phyloP scores from a whole-genome alignment of 2,113 vertebrate species.

The Mungos mungo region DNA sequence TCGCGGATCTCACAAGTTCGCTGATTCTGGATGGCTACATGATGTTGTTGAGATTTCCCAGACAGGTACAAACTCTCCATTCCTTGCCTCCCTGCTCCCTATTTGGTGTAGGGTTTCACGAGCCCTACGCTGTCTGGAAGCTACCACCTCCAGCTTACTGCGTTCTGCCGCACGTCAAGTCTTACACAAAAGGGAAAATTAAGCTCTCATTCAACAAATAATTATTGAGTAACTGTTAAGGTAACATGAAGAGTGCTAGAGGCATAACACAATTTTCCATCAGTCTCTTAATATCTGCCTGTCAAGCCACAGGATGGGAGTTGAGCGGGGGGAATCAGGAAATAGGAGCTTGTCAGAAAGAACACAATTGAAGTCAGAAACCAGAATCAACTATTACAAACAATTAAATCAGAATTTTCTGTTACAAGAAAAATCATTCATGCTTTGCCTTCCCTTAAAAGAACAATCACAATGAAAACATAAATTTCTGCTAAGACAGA shows the following conservation, averaged over 20 bases:
- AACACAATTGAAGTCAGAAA: slow-evolving; percentile 40
- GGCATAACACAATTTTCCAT: neutral
- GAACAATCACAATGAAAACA: slow-evolving; percentile 53
- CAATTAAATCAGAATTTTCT: slow-evolving; percentile 54
- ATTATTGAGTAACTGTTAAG: neutral
- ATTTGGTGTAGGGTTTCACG: fast-evolving
- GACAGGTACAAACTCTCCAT: neutral
- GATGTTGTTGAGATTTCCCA: neutral
- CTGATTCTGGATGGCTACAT: neutral
- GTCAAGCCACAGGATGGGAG: neutral
- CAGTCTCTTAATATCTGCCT: slow-evolving; percentile 48
- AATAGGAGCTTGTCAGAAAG: slow-evolving; percentile 54
- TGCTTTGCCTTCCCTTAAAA: slow-evolving; percentile 32
- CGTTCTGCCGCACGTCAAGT: neutral
- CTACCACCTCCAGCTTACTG: neutral
- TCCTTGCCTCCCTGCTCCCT: neutral
- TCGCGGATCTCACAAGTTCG: neutral
- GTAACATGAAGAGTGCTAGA: neutral
- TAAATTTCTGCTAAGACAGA: slow-evolving; percentile 22
- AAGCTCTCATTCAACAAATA: slow-evolving; percentile 35
- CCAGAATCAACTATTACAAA: slow-evolving; percentile 53
- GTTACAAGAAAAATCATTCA: slow-evolving; percentile 50
- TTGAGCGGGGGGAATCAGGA: neutral
- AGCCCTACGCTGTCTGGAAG: neutral
- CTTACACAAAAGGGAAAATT: slow-evolving; percentile 36